phyloP scores from a whole-genome alignment of 2,888 invertebrate genomes.

The Dioctria rufipes region DNA sequence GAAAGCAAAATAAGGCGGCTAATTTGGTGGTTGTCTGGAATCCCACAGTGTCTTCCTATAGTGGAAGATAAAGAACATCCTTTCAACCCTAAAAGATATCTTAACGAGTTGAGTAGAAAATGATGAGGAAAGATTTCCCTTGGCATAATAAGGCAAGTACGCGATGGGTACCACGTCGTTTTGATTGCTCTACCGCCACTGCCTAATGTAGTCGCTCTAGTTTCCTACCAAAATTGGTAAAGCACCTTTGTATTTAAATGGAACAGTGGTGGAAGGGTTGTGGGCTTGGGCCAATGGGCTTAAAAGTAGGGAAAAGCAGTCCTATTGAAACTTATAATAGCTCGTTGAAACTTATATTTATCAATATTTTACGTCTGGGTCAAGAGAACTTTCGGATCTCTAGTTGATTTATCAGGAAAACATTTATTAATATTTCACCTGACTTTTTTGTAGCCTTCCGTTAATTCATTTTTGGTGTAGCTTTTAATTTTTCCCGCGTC shows the following conservation, averaged over 20 bases:
- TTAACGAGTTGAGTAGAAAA: conserved; percentile 51
- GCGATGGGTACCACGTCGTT: conserved; percentile 48
- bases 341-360: too few relatives aligned
- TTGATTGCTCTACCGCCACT: conserved; percentile 19
- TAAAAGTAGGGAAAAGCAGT: too few relatives aligned
- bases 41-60: neutral
- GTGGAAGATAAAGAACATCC: conserved; percentile 37
- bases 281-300: too few relatives aligned
- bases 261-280: too few relatives aligned
- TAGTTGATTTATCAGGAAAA: too few relatives aligned
- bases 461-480: conserved; percentile 26
- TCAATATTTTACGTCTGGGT: too few relatives aligned
- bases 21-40: conserved; percentile 39
- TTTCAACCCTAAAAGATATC: conserved; percentile 29
- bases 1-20: conserved; percentile 48
- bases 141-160: conserved; percentile 30
- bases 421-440: too few relatives aligned
- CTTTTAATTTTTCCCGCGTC: conserved; percentile 37
- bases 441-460: too few relatives aligned
- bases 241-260: too few relatives aligned
- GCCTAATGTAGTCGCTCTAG: neutral
- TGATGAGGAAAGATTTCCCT: conserved; percentile 47
- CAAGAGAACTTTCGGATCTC: too few relatives aligned
- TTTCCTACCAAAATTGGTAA: neutral
- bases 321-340: too few relatives aligned